Evolutionary conservation across 2,113 vertebrate species (phyloP).

Genomic region (Nestor notabilis): DNA sequence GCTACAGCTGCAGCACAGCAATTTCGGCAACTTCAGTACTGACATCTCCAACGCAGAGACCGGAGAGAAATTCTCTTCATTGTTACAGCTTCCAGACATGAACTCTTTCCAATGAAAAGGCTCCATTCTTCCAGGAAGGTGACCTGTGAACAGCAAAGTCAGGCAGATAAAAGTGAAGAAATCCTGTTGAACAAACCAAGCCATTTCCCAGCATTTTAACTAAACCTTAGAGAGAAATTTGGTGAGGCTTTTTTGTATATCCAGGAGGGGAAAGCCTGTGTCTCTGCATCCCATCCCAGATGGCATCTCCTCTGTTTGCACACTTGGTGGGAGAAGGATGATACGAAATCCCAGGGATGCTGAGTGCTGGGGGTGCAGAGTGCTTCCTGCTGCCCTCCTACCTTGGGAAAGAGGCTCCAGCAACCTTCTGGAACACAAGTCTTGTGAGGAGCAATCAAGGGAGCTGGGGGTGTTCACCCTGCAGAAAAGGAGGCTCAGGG

Average conservation of each 20-base stretch:
- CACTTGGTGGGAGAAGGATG: neutral
- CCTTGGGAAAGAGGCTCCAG: neutral
- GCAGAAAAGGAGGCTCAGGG: neutral
- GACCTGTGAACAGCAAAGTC: accelerated
- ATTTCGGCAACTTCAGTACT: neutral
- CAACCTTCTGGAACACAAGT: neutral
- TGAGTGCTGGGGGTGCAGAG: neutral
- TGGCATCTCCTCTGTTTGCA: neutral
- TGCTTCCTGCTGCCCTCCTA: neutral
- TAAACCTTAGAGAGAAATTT: neutral
- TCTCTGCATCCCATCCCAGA: accelerated
- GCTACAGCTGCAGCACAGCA: neutral
- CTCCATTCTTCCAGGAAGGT: neutral
- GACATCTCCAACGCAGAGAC: neutral
- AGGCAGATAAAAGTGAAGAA: neutral
- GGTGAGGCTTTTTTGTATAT: neutral
- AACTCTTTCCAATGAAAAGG: neutral
- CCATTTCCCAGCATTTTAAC: neutral
- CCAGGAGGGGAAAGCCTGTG: accelerated
- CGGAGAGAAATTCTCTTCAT: neutral
- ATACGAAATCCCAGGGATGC: neutral
- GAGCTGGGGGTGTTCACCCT: neutral
- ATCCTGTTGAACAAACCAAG: neutral
- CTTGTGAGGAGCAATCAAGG: neutral
- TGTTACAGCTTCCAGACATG: neutral